Conservation (phyloP, 1,140 invertebrate genomes). For the Procambarus virginalis region DNA sequence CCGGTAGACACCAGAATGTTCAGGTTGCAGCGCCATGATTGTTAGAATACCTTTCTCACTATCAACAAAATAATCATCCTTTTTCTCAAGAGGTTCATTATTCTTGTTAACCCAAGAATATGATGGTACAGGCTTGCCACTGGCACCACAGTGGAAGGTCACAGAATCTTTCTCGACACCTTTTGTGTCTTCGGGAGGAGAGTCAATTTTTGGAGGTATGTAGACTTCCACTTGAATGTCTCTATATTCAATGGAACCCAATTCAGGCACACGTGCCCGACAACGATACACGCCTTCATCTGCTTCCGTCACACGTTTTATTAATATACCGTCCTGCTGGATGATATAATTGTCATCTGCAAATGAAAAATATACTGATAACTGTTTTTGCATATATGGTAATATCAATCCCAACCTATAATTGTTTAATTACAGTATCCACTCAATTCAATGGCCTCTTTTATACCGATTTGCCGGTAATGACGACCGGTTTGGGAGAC, state of each 20-base stretch:
- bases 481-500: no score
- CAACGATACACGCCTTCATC: conserved; percentile 91
- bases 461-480: no score
- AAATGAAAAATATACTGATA: conserved; percentile 72
- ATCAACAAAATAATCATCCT: conserved; percentile 63
- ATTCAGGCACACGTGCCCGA: conserved; percentile 85
- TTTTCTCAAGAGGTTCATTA: conserved; percentile 44
- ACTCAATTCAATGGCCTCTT: no score
- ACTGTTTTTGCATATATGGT: no score
- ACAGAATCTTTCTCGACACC: conserved; percentile 86
- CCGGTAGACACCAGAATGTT: conserved; percentile 86
- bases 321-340: conserved; percentile 84
- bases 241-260: conserved; percentile 84
- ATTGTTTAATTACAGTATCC: no score
- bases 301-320: conserved; percentile 84
- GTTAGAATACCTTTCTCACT: conserved; percentile 80
- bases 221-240: conserved; percentile 89
- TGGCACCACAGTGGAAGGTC: conserved; percentile 83
- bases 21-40: conserved; percentile 84
- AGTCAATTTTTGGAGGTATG: conserved; percentile 82
- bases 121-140: conserved; percentile 86
- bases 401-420: no score
- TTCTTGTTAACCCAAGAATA: conserved; percentile 83
- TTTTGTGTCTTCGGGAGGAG: conserved; percentile 77
- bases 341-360: conserved; percentile 83